phyloP scores from a whole-genome alignment of 1,140 invertebrate species.

The Wasmannia auropunctata region DNA sequence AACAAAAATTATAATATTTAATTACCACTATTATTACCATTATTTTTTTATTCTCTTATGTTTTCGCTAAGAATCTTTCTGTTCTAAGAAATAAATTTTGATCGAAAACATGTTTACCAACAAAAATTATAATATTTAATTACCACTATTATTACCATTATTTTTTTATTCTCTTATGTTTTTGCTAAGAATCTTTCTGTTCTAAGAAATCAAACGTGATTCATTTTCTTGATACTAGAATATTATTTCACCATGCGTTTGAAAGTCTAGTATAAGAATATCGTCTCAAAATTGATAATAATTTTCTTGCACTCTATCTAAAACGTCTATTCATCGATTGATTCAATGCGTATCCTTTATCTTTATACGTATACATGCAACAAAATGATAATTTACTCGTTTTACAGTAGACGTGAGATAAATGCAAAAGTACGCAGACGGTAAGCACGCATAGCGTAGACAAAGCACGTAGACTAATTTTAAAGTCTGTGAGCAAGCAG shows the following conservation, averaged over 20 bases:
- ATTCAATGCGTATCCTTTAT: neutral
- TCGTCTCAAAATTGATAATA: neutral
- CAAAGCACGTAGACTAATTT: conserved; percentile 46
- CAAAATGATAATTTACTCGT: neutral
- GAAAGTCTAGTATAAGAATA: neutral
- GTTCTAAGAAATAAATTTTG: neutral
- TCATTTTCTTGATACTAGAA: neutral
- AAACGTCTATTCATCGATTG: neutral
- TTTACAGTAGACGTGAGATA: conserved; percentile 30
- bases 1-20: too few species aligned
- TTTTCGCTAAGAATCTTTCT: neutral
- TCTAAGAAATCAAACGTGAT: neutral
- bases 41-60: neutral
- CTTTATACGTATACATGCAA: neutral
- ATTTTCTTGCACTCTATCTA: neutral
- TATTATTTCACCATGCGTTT: neutral
- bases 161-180: neutral
- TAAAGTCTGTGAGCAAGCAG: conserved; percentile 28
- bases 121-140: too few species aligned
- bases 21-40: too few species aligned
- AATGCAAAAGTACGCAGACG: neutral
- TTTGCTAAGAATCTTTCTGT: neutral
- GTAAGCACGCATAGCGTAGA: conserved; percentile 1
- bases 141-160: too few species aligned
- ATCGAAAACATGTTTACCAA: neutral